Base-by-base conservation (phyloP, 2,113 vertebrate genomes). In the Rhadina sibilatrix region DNA sequence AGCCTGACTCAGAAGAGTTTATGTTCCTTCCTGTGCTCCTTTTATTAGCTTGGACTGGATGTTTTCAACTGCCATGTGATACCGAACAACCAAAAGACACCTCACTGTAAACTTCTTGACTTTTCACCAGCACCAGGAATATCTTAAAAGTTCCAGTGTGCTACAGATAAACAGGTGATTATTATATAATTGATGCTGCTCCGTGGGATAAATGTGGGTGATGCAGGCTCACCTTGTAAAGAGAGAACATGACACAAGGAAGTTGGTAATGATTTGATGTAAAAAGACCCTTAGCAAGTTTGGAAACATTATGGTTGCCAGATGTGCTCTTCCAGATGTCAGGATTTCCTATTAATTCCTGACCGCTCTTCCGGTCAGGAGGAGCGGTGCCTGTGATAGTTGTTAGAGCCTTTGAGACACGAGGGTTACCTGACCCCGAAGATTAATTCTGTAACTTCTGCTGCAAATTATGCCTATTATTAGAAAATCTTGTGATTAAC, bases 251-350 rank as follows among this genome's bases (percentile, higher is more conserved):
- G 37, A 90, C 60, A 92, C 23, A 18, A 79, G 40, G 88, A 90
- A 95, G 71, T 78, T 91, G 60, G 33, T 92, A 96, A 53, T 80
- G 93, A 83, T 94, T 83, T 60, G 65, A 37, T 91, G 38, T 90
- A 87, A 96, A 95, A 82, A 66, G 82, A 70, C 66, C 78, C 82
- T 94, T 79, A 85, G 89, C 54, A 71, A 92, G 66, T 92, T 96
- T 92, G 70, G 81, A 83, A 93, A 64, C 24, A 2, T 87, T 93
- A 83, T 94, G 88, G 82, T 89, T 96, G 90, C 94, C 95, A 97
- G 94, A 97, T 95, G 96, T 90, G 75, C 75, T 87, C 42, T 92
- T 94, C 92, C 96, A 96, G 96, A 97, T 94, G 94, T 96, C 70
- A 95, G 91, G 70, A 96, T 97, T 97, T 97, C 95, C 95, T 94